Percentiles rank a stretch among this genome's conserved stretches.
Conservation (phyloP, 2,113 vertebrate species). For the Gobio gobio region DNA sequence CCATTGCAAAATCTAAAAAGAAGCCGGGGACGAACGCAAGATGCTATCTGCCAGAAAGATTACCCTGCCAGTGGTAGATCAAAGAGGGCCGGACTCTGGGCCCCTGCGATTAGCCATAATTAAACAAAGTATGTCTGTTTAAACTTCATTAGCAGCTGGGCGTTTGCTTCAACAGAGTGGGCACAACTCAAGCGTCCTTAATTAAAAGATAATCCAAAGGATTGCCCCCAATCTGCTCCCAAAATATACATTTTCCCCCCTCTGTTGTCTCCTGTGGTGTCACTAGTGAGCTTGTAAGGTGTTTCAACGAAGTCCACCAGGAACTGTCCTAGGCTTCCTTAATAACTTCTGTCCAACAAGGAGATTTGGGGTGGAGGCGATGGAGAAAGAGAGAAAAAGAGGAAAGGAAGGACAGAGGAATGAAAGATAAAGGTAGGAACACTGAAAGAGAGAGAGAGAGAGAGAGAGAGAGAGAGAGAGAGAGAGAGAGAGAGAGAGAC, state of each 20-base stretch:
- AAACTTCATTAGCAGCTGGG: conserved; percentile 99
- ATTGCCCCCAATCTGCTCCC: conserved; percentile 92
- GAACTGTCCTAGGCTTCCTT: conserved; percentile 57
- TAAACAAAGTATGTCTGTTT: conserved; percentile 99
- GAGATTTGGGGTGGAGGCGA: not conserved
- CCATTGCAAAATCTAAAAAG: conserved; percentile 84
- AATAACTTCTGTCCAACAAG: conserved; percentile 76
- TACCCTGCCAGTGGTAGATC: conserved; percentile 91
- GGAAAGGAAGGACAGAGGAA: conserved; percentile 61
- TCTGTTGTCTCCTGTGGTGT: conserved; percentile 65
- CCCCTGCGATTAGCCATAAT: conserved; percentile 95
- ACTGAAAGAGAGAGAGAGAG: conserved; percentile 20
- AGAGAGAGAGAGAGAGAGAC: conserved; percentile 35
- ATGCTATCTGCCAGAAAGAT: conserved; percentile 95
- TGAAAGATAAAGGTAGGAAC: conserved; percentile 62
- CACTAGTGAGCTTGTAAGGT: conserved; percentile 43
- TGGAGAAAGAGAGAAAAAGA: conserved; percentile 15
- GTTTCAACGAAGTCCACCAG: conserved; percentile 52
- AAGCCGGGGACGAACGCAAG: conserved; percentile 83
- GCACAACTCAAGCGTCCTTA: conserved; percentile 99
- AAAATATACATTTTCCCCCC: conserved; percentile 86
- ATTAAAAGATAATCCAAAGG: conserved; percentile 99
- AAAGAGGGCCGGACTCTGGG: conserved; percentile 95
- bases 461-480: conserved; percentile 27
- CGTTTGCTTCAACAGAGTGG: conserved; percentile 94